Evolutionary conservation across 1,140 invertebrate genomes (phyloP), one percentile per base, ranked within the genome.

Genomic region (Meloidogyne hapla): DNA sequence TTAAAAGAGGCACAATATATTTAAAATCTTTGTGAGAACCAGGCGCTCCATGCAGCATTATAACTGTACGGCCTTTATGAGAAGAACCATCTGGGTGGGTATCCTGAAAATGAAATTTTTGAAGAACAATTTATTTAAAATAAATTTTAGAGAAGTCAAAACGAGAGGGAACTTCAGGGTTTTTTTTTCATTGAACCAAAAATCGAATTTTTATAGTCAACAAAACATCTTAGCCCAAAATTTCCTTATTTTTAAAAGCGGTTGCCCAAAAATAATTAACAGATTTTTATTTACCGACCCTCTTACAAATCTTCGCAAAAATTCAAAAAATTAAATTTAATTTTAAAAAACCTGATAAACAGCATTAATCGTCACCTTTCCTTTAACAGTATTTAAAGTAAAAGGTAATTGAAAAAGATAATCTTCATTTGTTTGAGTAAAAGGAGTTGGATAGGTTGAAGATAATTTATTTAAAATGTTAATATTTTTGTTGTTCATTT

Each of bases 11-110:
- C 18, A 42, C 42, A n/a, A 83, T 48, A 70, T 83, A 83, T 69
- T 83, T 83, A 74, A 84, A 83, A 48, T 83, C 82, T 42, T 84
- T 84, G 40, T 84, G 83, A 33, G 78, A 81, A 21, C 82, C 82
- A 1, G 80, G 81, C 13, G 81, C 45, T 28, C 81, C 81, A 72
- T 82, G 81, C 8, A 81, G 15, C 15, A 33, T 26, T n/a, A 82
- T 62, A 45, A 81, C 45, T 45, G 79, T 81, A 18, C 79, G 75
- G 33, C 77, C 33, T 56, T 21, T 28, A 18, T 9, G 18, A 15
- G 18, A 12, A n/a, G 68, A 76, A 21, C 61, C 75, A 33, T 42
- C 28, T 2, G 78, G 81, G 12, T 68, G 74, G 21, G 79, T 80
- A 42, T 83, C 81, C 74, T 82, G 12, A 26, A 28, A 70, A 72